Evolutionary conservation across 2,797 vertebrate species (phyloP), one percentile per base, ranked within the genome.

Genomic region (Mormyrops boulengeri): DNA sequence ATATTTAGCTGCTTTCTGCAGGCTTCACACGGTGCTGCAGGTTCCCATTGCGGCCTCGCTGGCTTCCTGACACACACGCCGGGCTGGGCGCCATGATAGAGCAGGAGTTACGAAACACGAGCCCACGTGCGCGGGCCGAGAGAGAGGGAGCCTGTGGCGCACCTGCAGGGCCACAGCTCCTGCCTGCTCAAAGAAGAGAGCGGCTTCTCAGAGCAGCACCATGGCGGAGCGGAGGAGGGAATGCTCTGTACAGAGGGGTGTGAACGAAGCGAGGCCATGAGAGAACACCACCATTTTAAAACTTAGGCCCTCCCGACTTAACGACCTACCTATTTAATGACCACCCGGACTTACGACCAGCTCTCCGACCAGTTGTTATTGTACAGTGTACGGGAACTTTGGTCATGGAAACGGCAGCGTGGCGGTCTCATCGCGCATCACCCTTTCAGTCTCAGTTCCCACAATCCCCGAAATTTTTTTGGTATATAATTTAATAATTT

Each of bases 91-190:
- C 85, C 85, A 88, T 88, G 88, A 89, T 82, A 90, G 41, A 44
- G 80, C 73, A 89, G 55, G 88, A 91, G 89, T 93, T 90, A 92
- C 90, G 90, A 92, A 92, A 93, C 89, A 84, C 88, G 90, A 73
- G 86, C 91, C 89, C 85, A 89, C 91, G 91, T 89, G 89, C 86
- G 85, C 85, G 55, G 90, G 77, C 88, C 53, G 88, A 89, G 88
- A 88, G 89, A 66, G 73, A 69, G 53, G 85, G 82, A 57, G 47
- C 90, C 90, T 62, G 66, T 73, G 30, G 66, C 1, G 26, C 4
- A 12, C 66, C 66, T 14, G 62, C 62, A 26, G 60, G 60, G 8
- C 60, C 8, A 5, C 0, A 22, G 22, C n/a, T 2, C 60, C 0
- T 30, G 22, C 8, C 60, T 9, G 9, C 26, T 14, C 12, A 9